Evolutionary conservation across 2,113 vertebrate species (phyloP).

Genomic region (Nothobranchius kuhntae): DNA sequence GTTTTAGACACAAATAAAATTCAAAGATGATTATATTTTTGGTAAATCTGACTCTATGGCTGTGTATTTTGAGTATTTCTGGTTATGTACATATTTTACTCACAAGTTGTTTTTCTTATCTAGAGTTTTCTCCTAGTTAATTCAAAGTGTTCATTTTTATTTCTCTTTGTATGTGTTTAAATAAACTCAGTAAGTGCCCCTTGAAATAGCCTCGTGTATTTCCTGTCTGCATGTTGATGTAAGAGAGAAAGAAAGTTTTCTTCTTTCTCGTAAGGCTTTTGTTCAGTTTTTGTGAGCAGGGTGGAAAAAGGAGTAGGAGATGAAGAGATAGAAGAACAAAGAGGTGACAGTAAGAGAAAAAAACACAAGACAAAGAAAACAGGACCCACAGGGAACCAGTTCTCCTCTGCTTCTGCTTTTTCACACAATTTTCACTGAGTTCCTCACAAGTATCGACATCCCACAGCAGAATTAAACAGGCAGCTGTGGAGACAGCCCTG

Average conservation of each 20-base stretch:
- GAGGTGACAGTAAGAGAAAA: neutral
- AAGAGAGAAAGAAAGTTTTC: neutral
- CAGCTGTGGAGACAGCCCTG: neutral
- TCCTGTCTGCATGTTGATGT: neutral
- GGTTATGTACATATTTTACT: too few relatives aligned
- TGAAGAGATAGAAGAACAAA: conserved; percentile 39
- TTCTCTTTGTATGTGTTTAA: too few relatives aligned
- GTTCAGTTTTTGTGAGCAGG: neutral
- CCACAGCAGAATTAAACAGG: conserved; percentile 6
- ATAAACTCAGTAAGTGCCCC: too few relatives aligned
- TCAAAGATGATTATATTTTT: too few relatives aligned
- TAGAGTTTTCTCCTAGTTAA: too few relatives aligned
- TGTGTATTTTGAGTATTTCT: too few relatives aligned
- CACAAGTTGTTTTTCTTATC: too few relatives aligned
- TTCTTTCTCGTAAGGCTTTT: conserved; percentile 15
- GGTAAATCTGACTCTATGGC: too few relatives aligned
- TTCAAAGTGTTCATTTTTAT: too few relatives aligned
- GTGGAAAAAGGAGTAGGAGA: conserved; percentile 7
- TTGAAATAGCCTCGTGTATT: too few relatives aligned
- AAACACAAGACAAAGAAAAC: conserved; percentile 14
- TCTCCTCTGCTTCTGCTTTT: conserved; percentile 17
- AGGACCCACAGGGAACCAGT: conserved; percentile 5
- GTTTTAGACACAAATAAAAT: too few relatives aligned
- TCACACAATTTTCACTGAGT: conserved; percentile 3
- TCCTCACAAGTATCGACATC: conserved; percentile 5